Evolutionary conservation across 2,113 vertebrate genomes (phyloP).

Genomic region (Mormoops blainvillei): DNA sequence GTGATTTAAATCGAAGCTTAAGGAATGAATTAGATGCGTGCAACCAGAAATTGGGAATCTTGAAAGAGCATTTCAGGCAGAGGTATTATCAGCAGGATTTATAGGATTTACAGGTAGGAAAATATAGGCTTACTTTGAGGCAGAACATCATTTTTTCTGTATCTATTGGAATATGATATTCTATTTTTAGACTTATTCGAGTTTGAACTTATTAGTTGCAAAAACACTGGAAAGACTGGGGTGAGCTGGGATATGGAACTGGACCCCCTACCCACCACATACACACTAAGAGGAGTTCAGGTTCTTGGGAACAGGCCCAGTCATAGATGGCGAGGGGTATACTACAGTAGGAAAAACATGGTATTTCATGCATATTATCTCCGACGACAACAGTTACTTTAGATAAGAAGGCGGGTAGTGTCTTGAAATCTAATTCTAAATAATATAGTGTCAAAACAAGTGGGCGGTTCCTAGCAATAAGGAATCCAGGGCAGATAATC

Average conservation of each 20-base stretch:
- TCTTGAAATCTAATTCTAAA: neutral
- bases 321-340: neutral
- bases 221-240: neutral
- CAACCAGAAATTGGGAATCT: neutral
- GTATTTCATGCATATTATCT: neutral
- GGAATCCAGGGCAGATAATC: neutral
- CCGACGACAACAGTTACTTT: neutral
- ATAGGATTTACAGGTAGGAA: neutral
- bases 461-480: neutral
- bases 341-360: neutral
- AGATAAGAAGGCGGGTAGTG: neutral
- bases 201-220: neutral
- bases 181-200: slow-evolving; percentile 14
- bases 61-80: neutral
- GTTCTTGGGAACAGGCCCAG: neutral
- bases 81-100: neutral
- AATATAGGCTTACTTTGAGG: neutral
- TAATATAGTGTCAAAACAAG: neutral
- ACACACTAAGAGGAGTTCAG: neutral
- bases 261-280: neutral
- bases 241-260: neutral
- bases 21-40: neutral
- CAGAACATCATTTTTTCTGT: neutral
- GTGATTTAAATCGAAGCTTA: neutral
- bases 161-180: neutral